These are phyloP conservation scores for Coendou prehensilis DNA, from an alignment of 2,797 vertebrate species.

Conservation along the genomic window DNA sequence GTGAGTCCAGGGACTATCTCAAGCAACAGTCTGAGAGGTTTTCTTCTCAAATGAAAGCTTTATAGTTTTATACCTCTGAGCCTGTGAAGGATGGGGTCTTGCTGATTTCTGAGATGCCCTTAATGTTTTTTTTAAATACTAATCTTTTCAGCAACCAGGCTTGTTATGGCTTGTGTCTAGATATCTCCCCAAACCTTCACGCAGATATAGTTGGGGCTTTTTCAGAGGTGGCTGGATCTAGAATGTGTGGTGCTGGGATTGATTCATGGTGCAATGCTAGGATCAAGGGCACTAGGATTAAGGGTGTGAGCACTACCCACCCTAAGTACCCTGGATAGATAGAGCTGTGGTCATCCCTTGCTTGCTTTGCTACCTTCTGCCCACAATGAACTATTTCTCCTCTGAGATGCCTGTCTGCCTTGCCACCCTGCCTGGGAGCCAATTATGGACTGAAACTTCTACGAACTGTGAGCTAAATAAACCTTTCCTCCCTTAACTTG, in stretches of 20 bases:
- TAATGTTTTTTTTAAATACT: background rate
- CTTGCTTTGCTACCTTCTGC: background rate
- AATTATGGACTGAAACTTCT: background rate
- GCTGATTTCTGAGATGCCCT: background rate
- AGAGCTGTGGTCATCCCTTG: background rate
- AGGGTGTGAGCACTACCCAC: background rate
- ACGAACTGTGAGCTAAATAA: background rate
- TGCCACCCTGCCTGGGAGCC: background rate
- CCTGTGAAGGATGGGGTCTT: background rate
- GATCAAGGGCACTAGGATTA: background rate
- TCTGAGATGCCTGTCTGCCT: background rate
- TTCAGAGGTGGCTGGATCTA: background rate
- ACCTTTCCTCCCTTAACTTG: background rate
- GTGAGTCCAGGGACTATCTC: background rate
- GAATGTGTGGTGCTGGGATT: background rate
- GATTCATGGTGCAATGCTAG: background rate
- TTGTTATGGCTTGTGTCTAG: background rate
- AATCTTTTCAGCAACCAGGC: background rate
- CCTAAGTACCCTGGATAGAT: background rate
- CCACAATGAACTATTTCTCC: background rate
- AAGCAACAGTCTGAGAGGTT: background rate
- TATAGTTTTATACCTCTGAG: background rate
- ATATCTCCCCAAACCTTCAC: background rate
- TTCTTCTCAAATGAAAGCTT: background rate
- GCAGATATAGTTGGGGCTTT: background rate